Evolutionary conservation across 2,888 invertebrate species (phyloP), one percentile per base, ranked within the genome.

Genomic region (Cheilosia pagana): DNA sequence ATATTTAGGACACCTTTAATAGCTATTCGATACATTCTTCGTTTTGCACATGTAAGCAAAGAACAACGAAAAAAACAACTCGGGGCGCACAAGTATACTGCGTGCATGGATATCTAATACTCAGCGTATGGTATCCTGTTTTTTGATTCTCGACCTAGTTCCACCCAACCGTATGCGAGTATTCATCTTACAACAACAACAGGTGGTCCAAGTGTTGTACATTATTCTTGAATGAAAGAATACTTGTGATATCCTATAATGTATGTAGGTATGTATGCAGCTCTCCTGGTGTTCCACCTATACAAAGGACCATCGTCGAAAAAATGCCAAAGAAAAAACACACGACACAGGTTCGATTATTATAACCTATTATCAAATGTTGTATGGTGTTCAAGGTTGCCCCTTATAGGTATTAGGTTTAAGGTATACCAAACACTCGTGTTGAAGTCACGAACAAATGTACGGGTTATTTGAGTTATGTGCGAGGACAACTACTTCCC

Each of bases 91-190:
- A 55, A 62, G 55, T 41, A 68, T 28, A 8, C 16, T 6, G 62
- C 74, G 68, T 62, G 63, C 65, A 59, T 70, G 76, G 76, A 76
- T 28, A 76, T 76, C 57, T 59, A 76, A 81, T 81, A 75, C 68
- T 45, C 14, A 31, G 35, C 52, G 23, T 43, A 57, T 57, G 63
- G 81, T 63, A 70, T 75, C 70, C 57, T 76, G 52, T 75, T 70
- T 67, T 62, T 21, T 43, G 3, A 28, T 60, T 67, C 16, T 21
- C 62, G 62, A 48, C 50, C 70, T 75, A 81, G 75, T 70, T 81
- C 53, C 60, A 25, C 25, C 35, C 55, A 75, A 35, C 19, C 16
- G 48, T 12, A 28, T 8, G 2, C n/a, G n/a, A n/a, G n/a, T 28
- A 52, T 52, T 28, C 43, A 53, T 57, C 55, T 35, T 12, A 35